phyloP scores from a whole-genome alignment of 2,797 vertebrate species.

The Danionella dracula region DNA sequence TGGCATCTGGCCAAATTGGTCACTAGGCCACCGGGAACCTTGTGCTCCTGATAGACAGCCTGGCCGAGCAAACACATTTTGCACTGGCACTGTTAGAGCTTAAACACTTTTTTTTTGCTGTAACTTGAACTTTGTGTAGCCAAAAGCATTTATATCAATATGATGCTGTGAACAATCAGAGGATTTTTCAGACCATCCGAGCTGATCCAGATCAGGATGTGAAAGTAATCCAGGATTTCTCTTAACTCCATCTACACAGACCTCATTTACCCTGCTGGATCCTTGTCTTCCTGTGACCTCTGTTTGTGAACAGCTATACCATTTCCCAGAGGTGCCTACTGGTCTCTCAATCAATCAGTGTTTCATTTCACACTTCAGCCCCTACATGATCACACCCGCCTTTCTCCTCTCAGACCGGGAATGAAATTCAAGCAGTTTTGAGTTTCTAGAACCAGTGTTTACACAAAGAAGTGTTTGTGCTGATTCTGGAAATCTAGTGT shows the following conservation, averaged over 20 bases:
- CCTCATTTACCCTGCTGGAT: slow-evolving; percentile 17
- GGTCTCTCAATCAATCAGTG: slow-evolving; percentile 43
- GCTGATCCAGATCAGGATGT: not conserved
- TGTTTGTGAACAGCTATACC: slow-evolving; percentile 7
- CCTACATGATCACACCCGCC: slow-evolving; percentile 45
- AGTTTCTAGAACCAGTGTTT: slow-evolving; percentile 43
- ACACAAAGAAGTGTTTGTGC: not conserved
- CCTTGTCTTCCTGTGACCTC: slow-evolving; percentile 18
- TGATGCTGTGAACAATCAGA: not conserved
- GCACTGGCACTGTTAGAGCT: no score
- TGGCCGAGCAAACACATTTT: no score
- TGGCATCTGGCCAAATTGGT: no score
- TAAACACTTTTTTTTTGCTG: no score
- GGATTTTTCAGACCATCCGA: not conserved
- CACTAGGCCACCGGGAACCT: no score
- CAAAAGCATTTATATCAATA: not conserved
- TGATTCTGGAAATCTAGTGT: no score
- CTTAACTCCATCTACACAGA: not conserved
- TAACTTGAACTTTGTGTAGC: not conserved
- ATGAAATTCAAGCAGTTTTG: slow-evolving; percentile 51
- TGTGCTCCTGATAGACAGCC: no score
- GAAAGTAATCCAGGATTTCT: slow-evolving; percentile 22
- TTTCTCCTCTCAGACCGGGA: slow-evolving; percentile 41
- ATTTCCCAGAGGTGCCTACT: slow-evolving; percentile 27
- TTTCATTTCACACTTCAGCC: slow-evolving; percentile 37